Conservation (phyloP, 37 sponge, comb jelly and placozoan species). For the Diacarnus erythraeanus region DNA sequence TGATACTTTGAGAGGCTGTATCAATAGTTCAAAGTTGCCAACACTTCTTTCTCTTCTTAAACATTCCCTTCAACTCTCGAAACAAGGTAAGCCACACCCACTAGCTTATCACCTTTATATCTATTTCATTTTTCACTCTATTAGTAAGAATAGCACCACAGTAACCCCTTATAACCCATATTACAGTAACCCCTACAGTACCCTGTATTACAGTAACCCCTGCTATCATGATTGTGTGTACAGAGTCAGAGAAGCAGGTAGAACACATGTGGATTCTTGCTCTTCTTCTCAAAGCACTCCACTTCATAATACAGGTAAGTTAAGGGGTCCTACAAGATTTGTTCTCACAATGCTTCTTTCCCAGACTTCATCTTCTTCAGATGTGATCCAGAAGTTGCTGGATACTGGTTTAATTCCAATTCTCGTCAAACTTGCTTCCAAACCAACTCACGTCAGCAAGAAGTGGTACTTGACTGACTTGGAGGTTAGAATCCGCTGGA, state of each 20-base stretch:
- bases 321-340: neutral
- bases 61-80: constrained; percentile 21
- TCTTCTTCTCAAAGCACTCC: constrained; percentile 45
- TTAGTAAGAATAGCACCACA: no score
- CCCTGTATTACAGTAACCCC: neutral
- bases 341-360: neutral
- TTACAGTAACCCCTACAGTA: no score
- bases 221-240: neutral
- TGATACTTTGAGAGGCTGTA: constrained; percentile 44
- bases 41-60: constrained; percentile 35
- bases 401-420: constrained; percentile 32
- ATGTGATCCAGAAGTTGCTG: constrained; percentile 32
- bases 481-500: constrained; percentile 61
- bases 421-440: constrained; percentile 43
- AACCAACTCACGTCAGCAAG: constrained; percentile 59
- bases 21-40: constrained; percentile 2
- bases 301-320: constrained; percentile 33
- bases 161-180: no score
- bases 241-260: constrained; percentile 35
- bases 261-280: constrained; percentile 53
- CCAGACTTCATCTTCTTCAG: constrained; percentile 5
- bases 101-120: no score
- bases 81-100: no score
- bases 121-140: no score
- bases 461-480: constrained; percentile 61